Evolutionary conservation across 2,113 vertebrate genomes (phyloP).

Genomic region (Scatophagus argus): DNA sequence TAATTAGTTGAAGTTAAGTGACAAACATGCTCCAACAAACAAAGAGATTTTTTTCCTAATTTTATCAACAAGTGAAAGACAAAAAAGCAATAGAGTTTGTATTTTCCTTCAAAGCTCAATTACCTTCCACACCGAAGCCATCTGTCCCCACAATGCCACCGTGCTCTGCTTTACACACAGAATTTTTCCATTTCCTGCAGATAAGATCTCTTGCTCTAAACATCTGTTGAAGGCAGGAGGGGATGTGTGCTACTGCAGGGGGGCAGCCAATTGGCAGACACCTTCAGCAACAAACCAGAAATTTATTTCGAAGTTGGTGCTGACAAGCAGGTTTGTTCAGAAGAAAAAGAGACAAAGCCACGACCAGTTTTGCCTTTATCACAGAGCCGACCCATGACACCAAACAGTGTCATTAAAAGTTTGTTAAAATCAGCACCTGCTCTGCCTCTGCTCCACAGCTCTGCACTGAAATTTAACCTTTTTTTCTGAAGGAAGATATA

Average conservation of each 20-base stretch:
- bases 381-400: neutral
- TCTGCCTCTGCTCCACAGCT: neutral
- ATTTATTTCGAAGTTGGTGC: constrained; percentile 50
- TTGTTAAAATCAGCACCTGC: constrained; percentile 17
- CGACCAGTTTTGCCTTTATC: constrained; percentile 39
- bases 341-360: constrained; percentile 39
- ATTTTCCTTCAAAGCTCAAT: constrained; percentile 14
- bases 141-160: constrained; percentile 32
- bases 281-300: constrained; percentile 11
- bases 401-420: constrained; percentile 9
- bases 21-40: constrained; percentile 12
- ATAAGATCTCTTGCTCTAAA: constrained; percentile 18
- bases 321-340: constrained; percentile 30
- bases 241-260: neutral
- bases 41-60: neutral
- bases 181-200: constrained; percentile 36
- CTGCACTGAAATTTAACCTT: constrained; percentile 2
- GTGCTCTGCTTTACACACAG: neutral
- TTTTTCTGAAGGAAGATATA: constrained; percentile 12
- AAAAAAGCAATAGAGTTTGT: neutral
- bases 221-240: constrained; percentile 40
- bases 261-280: constrained; percentile 1
- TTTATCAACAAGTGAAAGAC: constrained; percentile 16
- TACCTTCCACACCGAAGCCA: constrained; percentile 19
- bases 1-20: neutral